Evolutionary conservation across 2,797 vertebrate species (phyloP), one percentile per base, ranked within the genome.

Genomic region (Alauda arvensis): DNA sequence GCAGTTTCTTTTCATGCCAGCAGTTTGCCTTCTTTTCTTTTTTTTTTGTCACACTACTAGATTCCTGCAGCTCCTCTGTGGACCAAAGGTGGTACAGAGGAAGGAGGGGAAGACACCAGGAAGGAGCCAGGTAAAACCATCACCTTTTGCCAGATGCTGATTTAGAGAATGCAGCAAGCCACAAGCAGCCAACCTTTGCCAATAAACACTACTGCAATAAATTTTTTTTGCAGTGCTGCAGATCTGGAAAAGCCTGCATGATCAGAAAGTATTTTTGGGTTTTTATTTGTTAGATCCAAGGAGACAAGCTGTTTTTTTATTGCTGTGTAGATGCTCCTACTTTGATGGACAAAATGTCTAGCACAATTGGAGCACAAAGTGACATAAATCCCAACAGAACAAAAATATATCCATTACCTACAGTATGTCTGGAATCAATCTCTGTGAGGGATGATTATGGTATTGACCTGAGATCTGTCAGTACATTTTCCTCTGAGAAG

Each of bases 381-480:
- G 92, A 91, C 83, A 96, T 89, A 95, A 95, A 96, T 93, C 67
- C 70, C 56, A 69, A 92, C 48, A 93, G 88, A 94, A 91, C 76
- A 94, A 95, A 96, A 95, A 93, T 89, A 80, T 83, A 93, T 89
- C 91, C 89, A 85, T 95, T 95, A 88, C 89, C 89, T 89, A 91
- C 29, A 2, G 75, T 91, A 92, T 85, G 90, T 94, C 94, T 85
- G 90, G 87, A 95, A 94, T 95, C 94, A 94, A 15, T 94, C 95
- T 94, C 91, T 91, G 65, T 90, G 92, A 96, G 89, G 86, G 78
- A 94, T 91, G 90, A 94, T 88, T 94, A 92, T 70, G 52, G 88
- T 91, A 92, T 92, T 94, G 95, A 96, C 93, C 94, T 84, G 84
- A 95, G 89, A 95, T 94, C 91, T 97, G 95, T 96, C 93, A 95